Conservation (phyloP, 2,888 invertebrate genomes). For the Shargacucullia verbasci region DNA sequence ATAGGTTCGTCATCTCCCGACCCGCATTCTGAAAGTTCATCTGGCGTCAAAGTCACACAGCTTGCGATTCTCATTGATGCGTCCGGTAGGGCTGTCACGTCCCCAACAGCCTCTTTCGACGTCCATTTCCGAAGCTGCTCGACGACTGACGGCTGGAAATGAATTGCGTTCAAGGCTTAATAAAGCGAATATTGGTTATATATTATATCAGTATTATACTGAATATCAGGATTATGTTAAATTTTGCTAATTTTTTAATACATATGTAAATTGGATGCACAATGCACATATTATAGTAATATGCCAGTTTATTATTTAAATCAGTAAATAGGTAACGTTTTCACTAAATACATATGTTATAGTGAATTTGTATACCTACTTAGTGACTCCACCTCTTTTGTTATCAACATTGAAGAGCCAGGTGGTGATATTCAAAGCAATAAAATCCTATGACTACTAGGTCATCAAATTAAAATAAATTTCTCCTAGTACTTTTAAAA, state of each 20-base stretch:
- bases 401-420: slow-evolving; percentile 1
- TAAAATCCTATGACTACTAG: slow-evolving; percentile 2
- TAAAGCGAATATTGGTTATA: slow-evolving; percentile 34
- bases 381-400: background rate
- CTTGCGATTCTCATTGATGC: slow-evolving; percentile 92
- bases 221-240: slow-evolving; percentile 10
- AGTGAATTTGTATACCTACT: no score
- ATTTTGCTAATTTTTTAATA: slow-evolving; percentile 13
- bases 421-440: background rate
- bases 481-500: slow-evolving; percentile 20
- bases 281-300: slow-evolving; percentile 14
- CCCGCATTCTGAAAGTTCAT: slow-evolving; percentile 87
- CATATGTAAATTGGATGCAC: slow-evolving; percentile 14
- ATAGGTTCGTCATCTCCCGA: slow-evolving; percentile 92
- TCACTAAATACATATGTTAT: no score
- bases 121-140: slow-evolving; percentile 95
- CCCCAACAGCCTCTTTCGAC: slow-evolving; percentile 94
- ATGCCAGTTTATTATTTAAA: slow-evolving; percentile 14
- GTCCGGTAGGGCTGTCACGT: slow-evolving; percentile 94
- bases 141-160: slow-evolving; percentile 93
- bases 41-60: slow-evolving; percentile 84
- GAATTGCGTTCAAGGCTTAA: slow-evolving; percentile 42
- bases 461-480: slow-evolving; percentile 20
- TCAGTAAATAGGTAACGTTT: background rate
- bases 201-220: slow-evolving; percentile 29